A percentile compares a stretch with the other conserved stretches of the same genome.
These are phyloP conservation scores for Cygnus buccinator DNA, from an alignment of 2,113 vertebrate genomes.

Conservation along the genomic window DNA sequence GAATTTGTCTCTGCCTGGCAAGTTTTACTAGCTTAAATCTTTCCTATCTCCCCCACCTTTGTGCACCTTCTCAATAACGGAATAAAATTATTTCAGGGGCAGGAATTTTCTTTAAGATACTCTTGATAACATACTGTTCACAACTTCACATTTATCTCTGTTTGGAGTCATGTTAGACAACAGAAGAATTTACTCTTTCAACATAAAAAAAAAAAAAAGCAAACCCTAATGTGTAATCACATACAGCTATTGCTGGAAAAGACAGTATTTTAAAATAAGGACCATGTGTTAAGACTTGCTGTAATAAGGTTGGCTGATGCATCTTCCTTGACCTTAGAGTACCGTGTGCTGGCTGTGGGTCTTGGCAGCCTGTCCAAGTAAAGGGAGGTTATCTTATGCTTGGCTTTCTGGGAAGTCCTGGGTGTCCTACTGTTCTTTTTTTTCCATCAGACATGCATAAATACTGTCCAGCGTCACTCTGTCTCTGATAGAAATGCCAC, in stretches of 20 bases:
- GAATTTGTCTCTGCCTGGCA: neutral
- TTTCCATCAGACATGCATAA: neutral
- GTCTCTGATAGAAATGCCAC: neutral
- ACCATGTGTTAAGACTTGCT: neutral
- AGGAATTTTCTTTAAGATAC: neutral
- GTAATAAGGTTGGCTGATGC: neutral
- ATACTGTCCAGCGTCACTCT: neutral
- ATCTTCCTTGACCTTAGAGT: neutral
- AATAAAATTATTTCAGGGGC: neutral
- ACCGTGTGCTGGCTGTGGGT: neutral
- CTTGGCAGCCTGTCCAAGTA: neutral
- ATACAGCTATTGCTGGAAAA: neutral
- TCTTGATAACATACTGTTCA: neutral
- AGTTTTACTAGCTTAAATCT: neutral
- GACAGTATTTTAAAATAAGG: neutral
- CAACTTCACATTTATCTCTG: neutral
- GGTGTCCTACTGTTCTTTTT: neutral
- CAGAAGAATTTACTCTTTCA: neutral
- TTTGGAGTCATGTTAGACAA: neutral
- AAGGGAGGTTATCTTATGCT: neutral
- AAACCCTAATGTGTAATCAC: neutral
- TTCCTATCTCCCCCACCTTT: neutral
- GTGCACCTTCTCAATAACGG: neutral
- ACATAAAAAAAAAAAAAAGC: neutral
- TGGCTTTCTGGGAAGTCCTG: neutral